phyloP scores from a whole-genome alignment of 2,888 invertebrate species.

The Ophion costatus region DNA sequence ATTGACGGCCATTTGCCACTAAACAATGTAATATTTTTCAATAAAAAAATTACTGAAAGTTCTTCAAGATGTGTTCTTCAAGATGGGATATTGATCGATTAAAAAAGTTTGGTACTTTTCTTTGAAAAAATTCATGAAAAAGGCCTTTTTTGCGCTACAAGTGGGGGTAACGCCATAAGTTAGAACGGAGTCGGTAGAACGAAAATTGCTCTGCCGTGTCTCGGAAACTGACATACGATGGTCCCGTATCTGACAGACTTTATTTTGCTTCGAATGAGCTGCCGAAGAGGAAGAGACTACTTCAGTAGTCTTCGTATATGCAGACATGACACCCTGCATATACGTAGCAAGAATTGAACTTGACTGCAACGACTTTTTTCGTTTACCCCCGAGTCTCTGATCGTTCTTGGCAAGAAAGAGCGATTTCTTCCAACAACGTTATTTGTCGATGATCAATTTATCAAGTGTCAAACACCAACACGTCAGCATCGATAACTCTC shows the following conservation, averaged over 20 bases:
- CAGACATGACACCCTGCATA: too few relatives aligned
- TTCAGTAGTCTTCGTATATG: background rate
- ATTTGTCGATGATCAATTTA: constrained; percentile 29
- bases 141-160: too few relatives aligned
- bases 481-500: constrained; percentile 4
- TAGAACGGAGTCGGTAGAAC: background rate
- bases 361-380: background rate
- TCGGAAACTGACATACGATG: background rate
- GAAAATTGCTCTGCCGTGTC: background rate
- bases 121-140: too few relatives aligned
- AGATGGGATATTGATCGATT: too few relatives aligned
- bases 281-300: background rate
- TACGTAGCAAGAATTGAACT: background rate
- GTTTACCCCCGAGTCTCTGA: background rate
- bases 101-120: too few relatives aligned
- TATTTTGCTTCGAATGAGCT: background rate
- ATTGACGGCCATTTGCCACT: too few relatives aligned
- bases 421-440: background rate
- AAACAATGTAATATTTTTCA: too few relatives aligned
- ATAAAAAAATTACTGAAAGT: too few relatives aligned
- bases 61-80: too few relatives aligned
- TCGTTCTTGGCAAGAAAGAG: background rate
- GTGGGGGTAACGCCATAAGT: too few relatives aligned
- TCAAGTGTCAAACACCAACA: constrained; percentile 17
- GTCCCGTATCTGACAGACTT: background rate